phyloP scores from a whole-genome alignment of 2,113 vertebrate species.

The Rhinopomastus cyanomelas region DNA sequence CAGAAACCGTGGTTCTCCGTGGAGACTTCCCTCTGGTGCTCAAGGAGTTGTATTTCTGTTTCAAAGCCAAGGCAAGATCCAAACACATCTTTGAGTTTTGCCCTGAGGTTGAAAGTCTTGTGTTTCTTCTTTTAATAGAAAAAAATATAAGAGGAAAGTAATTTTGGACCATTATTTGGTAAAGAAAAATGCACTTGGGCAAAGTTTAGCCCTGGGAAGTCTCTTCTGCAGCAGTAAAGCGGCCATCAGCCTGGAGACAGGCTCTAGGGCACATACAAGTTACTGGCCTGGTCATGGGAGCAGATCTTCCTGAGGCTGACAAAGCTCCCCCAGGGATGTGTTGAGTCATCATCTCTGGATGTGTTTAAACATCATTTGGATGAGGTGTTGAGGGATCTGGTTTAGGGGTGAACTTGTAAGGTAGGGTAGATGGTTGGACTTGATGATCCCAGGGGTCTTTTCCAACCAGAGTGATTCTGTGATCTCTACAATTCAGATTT shows the following conservation, averaged over 20 bases:
- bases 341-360: too few relatives aligned
- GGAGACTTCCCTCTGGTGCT: background rate
- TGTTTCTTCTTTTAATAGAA: background rate
- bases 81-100: background rate
- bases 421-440: too few relatives aligned
- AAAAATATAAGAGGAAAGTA: background rate
- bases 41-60: background rate
- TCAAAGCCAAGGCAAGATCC: background rate
- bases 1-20: background rate
- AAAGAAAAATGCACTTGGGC: background rate
- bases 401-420: too few relatives aligned
- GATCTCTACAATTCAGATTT: too few relatives aligned
- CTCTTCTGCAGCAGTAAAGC: background rate
- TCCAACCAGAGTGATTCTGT: too few relatives aligned
- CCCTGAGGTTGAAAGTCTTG: background rate
- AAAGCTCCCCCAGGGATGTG: background rate
- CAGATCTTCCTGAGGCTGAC: background rate
- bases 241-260: background rate
- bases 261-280: background rate
- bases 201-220: background rate
- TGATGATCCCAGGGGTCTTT: too few relatives aligned
- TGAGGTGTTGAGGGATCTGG: too few relatives aligned
- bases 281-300: rapidly evolving
- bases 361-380: too few relatives aligned
- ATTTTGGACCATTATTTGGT: background rate